Base-by-base conservation (phyloP, 1,140 invertebrate genomes). In the Drosophila punjabiensis region DNA sequence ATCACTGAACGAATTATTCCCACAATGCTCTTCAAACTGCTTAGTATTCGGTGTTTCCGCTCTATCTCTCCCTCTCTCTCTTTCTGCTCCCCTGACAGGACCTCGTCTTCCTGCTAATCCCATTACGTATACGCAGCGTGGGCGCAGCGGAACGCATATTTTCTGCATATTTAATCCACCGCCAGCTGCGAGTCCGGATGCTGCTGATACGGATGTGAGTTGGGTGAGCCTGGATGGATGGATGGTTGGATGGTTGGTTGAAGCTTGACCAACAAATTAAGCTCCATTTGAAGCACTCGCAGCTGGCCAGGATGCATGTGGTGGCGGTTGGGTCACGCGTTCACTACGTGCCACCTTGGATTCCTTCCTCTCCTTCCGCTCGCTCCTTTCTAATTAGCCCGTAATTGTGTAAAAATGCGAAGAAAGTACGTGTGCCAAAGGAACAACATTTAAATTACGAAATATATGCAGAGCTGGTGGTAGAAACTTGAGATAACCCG, bases 91-190 rank as follows among this genome's bases (percentile, higher is more conserved):
- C 32, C 18, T 24, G 60, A 14, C 48, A 35, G 47, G n/a, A 50
- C 68, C 70, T 45, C 56, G 69, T 45, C 39, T 45, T 53, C 55
- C 30, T 24, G 41, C 53, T 79, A 86, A 86, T 86, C 79, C 67
- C 60, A 79, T 86, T 87, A 79, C 58, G 79, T 55, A 76, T 87
- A 87, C 83, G 83, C 79, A 86, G 37, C 8, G 75, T 67, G n/a
- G 61, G 13, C 63, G 52, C 62, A 45, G n/a, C 28, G 52, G 35
- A 52, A 43, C 59, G 76, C 81, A 83, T 83, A 66, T 66, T 70
- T 82, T 55, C 62, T 67, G 81, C 81, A 84, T 84, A 77, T 68
- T 73, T 77, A 80, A 84, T 71, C 53, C 61, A 14, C 20, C 10
- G 10, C 65, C 48, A 70, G 71, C 55, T 58, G 55, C 33, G 53